phyloP scores from a whole-genome alignment of 2,797 vertebrate genomes.

The Sebastes ruberrimus region DNA sequence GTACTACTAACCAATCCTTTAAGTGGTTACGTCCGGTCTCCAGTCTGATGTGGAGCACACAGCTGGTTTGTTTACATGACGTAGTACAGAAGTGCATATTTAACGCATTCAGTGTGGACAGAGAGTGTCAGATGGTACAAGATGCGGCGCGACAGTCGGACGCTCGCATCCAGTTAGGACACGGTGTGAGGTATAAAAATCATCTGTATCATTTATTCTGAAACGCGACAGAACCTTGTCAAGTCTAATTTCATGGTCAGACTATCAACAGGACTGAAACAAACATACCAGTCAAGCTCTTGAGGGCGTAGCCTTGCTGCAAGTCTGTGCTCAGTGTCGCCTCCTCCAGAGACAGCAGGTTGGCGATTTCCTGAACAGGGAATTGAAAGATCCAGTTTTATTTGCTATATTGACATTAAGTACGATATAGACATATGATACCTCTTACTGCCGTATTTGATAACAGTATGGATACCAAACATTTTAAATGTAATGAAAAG shows the following conservation, averaged over 20 bases:
- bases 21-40: too few relatives aligned
- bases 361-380: slow-evolving; percentile 92
- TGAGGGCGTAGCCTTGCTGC: slow-evolving; percentile 98
- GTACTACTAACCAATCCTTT: too few relatives aligned
- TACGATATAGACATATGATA: too few relatives aligned
- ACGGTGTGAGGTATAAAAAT: neutral
- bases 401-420: too few relatives aligned
- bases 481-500: neutral
- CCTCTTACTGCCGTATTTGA: neutral
- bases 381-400: neutral
- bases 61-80: too few relatives aligned
- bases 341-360: slow-evolving; percentile 94
- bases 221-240: fast-evolving
- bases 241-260: neutral
- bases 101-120: too few relatives aligned
- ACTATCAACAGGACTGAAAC: neutral
- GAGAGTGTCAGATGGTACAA: too few relatives aligned
- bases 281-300: slow-evolving; percentile 93
- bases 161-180: too few relatives aligned
- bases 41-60: too few relatives aligned
- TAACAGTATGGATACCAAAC: neutral
- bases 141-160: too few relatives aligned
- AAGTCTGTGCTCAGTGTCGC: slow-evolving; percentile 96
- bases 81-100: too few relatives aligned
- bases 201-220: neutral